Percentiles rank a stretch among this genome's conserved stretches.
Evolutionary conservation across 2,888 invertebrate species (phyloP).

Genomic region (Lottia scabra): DNA sequence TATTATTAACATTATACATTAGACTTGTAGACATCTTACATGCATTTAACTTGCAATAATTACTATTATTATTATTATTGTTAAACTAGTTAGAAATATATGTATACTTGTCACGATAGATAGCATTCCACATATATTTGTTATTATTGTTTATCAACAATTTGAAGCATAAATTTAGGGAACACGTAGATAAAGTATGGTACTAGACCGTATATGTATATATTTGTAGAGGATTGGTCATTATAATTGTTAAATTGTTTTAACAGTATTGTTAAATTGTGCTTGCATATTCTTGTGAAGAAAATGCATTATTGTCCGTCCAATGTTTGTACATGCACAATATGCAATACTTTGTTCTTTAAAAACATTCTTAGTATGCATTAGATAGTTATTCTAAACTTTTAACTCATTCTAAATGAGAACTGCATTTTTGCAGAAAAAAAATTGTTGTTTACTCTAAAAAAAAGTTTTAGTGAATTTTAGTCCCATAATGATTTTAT

Average conservation of each 20-base stretch:
- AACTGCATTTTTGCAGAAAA: too few species aligned
- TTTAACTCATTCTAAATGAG: not conserved
- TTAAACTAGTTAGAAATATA: not conserved
- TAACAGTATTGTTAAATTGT: slow-evolving; percentile 1
- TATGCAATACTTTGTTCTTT: not conserved
- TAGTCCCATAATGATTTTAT: too few species aligned
- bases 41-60: slow-evolving; percentile 6
- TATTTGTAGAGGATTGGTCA: too few species aligned
- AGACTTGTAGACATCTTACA: not conserved
- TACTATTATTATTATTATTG: slow-evolving; percentile 7
- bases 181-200: not conserved
- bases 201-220: too few species aligned
- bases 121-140: not conserved
- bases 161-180: not conserved
- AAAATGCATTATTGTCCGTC: slow-evolving; percentile 7
- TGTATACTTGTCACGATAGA: not conserved
- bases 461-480: too few species aligned
- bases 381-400: not conserved
- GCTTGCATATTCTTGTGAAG: slow-evolving; percentile 3
- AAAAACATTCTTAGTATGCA: not conserved
- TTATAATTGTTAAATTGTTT: not conserved
- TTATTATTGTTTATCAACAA: too few species aligned
- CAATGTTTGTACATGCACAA: slow-evolving; percentile 6
- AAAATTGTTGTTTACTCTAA: too few species aligned
- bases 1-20: not conserved